These are phyloP conservation scores for Cactoblastis cactorum DNA, from an alignment of 2,888 invertebrate species.

Conservation along the genomic window DNA sequence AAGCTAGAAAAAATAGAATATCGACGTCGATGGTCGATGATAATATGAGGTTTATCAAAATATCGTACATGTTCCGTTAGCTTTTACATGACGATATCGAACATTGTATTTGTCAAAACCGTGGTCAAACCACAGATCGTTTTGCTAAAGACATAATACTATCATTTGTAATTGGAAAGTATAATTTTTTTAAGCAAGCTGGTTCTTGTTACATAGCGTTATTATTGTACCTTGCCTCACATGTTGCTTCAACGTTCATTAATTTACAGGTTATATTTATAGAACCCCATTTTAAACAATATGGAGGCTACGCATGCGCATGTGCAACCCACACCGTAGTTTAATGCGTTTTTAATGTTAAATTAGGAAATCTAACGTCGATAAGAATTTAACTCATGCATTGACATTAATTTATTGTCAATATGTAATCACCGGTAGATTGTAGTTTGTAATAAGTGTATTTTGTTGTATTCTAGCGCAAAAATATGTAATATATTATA, in stretches of 20 bases:
- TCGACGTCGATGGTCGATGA: no score
- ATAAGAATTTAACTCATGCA: slow-evolving; percentile 34
- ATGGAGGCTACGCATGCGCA: slow-evolving; percentile 15
- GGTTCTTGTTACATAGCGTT: slow-evolving; percentile 3
- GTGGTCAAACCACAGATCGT: no score
- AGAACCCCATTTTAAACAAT: neutral
- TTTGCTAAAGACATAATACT: no score
- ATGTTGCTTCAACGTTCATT: neutral
- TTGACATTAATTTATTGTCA: slow-evolving; percentile 49
- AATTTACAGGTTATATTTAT: neutral
- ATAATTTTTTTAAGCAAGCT: neutral
- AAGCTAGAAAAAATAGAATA: no score
- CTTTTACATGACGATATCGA: no score
- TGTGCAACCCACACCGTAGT: slow-evolving; percentile 25
- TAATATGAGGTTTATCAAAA: no score
- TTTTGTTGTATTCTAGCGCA: slow-evolving; percentile 61
- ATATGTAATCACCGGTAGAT: slow-evolving; percentile 52
- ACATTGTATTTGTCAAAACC: no score
- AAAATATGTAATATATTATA: slow-evolving; percentile 61
- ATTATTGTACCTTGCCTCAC: slow-evolving; percentile 1
- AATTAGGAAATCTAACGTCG: slow-evolving; percentile 40
- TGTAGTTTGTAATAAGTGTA: slow-evolving; percentile 68
- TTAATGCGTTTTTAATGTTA: slow-evolving; percentile 36
- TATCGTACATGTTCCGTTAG: no score
- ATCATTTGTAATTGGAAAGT: no score